phyloP scores from a whole-genome alignment of 2,888 invertebrate genomes.

The Digitonthophagus gazella region DNA sequence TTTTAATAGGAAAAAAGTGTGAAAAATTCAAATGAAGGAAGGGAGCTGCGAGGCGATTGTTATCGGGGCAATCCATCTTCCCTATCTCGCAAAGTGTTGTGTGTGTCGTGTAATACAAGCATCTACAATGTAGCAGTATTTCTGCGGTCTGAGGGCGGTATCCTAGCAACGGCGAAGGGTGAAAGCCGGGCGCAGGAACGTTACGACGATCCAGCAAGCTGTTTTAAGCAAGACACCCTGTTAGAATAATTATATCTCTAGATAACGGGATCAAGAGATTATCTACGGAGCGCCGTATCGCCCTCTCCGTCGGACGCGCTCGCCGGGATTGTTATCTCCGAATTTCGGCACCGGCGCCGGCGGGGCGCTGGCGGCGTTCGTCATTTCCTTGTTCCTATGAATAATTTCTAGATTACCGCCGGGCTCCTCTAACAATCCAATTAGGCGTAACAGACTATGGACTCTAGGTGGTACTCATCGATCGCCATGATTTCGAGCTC shows the following conservation, averaged over 20 bases:
- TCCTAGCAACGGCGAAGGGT: conserved; percentile 47
- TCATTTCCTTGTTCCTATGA: conserved; percentile 33
- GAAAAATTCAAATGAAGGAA: conserved; percentile 38
- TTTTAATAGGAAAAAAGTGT: conserved; percentile 39
- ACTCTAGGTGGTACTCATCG: conserved; percentile 23
- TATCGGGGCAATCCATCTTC: conserved; percentile 50
- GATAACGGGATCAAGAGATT: conserved; percentile 54
- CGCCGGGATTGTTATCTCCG: conserved; percentile 33
- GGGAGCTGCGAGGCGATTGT: conserved; percentile 40
- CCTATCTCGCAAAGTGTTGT: conserved; percentile 48
- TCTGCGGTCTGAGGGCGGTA: conserved; percentile 52
- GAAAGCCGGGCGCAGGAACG: conserved; percentile 40
- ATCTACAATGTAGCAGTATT: conserved; percentile 53
- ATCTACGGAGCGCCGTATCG: conserved; percentile 49
- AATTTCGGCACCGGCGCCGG: conserved; percentile 40
- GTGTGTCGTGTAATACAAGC: conserved; percentile 53
- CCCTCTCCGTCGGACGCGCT: conserved; percentile 46
- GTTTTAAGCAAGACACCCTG: conserved; percentile 54
- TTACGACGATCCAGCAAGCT: conserved; percentile 50
- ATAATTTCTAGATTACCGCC: conserved; percentile 41
- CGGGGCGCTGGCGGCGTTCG: conserved; percentile 19
- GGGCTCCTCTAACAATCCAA: conserved; percentile 24
- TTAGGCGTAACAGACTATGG: conserved; percentile 23
- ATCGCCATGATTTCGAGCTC: conserved; percentile 32
- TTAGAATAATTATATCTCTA: conserved; percentile 54